Percentiles rank a stretch among this genome's conserved stretches.
phyloP scores from a whole-genome alignment of 2,797 vertebrate genomes.

The Synaphobranchus kaupii region DNA sequence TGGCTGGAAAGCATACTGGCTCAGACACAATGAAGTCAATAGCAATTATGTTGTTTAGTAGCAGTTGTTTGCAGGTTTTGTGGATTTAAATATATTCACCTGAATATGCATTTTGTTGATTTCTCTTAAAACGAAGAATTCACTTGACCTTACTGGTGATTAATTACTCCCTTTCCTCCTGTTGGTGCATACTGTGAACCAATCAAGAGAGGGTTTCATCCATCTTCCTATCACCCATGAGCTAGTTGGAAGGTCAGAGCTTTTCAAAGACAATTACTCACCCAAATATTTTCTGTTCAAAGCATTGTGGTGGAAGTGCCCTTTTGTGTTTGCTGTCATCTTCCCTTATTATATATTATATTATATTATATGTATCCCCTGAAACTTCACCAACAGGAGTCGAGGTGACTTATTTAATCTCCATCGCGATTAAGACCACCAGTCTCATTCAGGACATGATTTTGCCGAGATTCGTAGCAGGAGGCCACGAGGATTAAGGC shows the following conservation, averaged over 20 bases:
- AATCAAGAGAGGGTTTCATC: background rate
- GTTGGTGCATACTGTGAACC: background rate
- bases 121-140: background rate
- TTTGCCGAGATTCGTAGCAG: background rate
- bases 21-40: background rate
- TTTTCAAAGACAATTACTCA: background rate
- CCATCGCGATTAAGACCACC: background rate
- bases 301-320: background rate
- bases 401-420: slow-evolving; percentile 5
- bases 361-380: too few species aligned
- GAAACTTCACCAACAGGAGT: background rate
- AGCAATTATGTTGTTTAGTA: background rate
- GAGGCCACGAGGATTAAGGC: background rate
- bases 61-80: background rate
- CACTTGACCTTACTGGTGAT: background rate
- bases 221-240: background rate
- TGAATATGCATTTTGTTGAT: background rate
- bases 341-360: background rate
- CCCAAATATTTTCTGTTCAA: background rate
- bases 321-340: background rate
- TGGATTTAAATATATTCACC: background rate
- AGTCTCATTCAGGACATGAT: slow-evolving; percentile 16
- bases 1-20: background rate
- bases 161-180: background rate
- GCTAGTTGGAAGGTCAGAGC: background rate